A percentile compares a stretch with the other conserved stretches of the same genome.
Evolutionary conservation across 2,888 invertebrate species (phyloP).

Genomic region (Theretra japonica): DNA sequence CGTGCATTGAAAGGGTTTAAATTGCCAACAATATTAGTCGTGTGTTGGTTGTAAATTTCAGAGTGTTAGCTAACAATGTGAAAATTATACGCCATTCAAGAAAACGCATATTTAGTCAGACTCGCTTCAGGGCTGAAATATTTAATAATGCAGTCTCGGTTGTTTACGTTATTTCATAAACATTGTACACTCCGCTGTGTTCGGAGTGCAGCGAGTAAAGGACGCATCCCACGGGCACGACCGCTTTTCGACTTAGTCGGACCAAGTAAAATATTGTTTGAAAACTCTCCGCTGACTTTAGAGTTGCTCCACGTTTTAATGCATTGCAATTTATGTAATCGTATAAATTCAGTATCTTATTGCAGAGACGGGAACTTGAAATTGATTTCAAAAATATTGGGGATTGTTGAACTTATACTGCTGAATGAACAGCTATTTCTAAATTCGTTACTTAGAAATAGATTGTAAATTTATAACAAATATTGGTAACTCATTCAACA

Average conservation of each 20-base stretch:
- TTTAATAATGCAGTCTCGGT: neutral
- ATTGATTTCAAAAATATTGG: neutral
- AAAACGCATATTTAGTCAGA: no score
- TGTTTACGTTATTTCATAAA: constrained; percentile 5
- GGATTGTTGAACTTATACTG: neutral
- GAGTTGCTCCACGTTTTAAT: neutral
- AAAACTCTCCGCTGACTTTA: constrained; percentile 9
- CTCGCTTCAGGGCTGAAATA: neutral
- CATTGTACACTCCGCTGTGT: constrained; percentile 27
- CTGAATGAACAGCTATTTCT: neutral
- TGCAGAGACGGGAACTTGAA: neutral
- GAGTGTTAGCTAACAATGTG: neutral
- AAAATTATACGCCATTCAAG: neutral
- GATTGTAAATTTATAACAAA: neutral
- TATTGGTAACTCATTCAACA: neutral
- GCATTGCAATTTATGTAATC: neutral
- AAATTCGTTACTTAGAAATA: neutral
- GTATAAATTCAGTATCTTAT: neutral
- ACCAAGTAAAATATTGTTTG: constrained; percentile 6
- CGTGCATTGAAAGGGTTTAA: neutral
- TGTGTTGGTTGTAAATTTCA: neutral
- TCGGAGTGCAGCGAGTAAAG: constrained; percentile 45
- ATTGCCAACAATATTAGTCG: neutral
- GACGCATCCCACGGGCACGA: constrained; percentile 45
- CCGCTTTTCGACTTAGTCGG: constrained; percentile 42